These are phyloP conservation scores for Euphydryas editha DNA, from an alignment of 2,888 invertebrate species.

Conservation along the genomic window DNA sequence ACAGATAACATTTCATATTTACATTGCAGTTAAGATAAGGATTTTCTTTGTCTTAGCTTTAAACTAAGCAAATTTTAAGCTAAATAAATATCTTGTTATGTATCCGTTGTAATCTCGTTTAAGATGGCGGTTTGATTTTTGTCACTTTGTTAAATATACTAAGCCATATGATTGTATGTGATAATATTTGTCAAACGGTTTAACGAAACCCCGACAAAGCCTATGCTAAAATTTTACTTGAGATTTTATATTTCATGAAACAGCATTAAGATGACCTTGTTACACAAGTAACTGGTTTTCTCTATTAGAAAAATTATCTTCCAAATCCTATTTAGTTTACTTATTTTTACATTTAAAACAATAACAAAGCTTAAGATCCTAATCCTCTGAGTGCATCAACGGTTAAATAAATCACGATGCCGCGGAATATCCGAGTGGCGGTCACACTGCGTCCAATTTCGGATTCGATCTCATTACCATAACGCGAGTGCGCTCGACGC, in stretches of 20 bases:
- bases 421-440: conserved; percentile 57
- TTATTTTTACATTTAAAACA: neutral
- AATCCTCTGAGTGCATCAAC: neutral
- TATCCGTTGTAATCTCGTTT: neutral
- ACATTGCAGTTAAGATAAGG: conserved; percentile 37
- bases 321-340: no score
- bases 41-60: conserved; percentile 27
- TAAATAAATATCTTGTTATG: conserved; percentile 11
- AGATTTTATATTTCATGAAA: neutral
- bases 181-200: neutral
- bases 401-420: conserved; percentile 32
- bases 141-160: neutral
- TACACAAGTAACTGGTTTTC: no score
- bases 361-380: neutral
- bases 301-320: no score
- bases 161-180: neutral
- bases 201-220: neutral
- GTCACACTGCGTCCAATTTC: conserved; percentile 72
- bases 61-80: conserved; percentile 21
- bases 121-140: conserved; percentile 4
- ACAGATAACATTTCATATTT: conserved; percentile 41
- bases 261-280: no score
- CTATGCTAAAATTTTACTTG: neutral
- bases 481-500: conserved; percentile 63
- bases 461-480: conserved; percentile 79